Evolutionary conservation across 1,140 invertebrate species (phyloP).

Genomic region (Papilio aristodemus): DNA sequence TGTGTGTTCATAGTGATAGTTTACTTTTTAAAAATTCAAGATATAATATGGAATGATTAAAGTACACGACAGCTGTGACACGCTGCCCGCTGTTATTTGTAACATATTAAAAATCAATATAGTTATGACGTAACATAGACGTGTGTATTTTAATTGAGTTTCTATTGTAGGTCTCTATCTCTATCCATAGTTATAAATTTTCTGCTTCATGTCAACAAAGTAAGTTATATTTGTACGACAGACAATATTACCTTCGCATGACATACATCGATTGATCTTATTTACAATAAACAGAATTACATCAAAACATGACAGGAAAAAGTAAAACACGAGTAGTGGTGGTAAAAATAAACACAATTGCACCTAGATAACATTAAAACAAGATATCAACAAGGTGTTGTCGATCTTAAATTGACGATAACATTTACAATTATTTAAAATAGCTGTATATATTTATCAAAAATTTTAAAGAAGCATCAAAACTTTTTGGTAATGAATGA

Average conservation of each 20-base stretch:
- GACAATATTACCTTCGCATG: background rate
- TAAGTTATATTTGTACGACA: background rate
- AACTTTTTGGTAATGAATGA: too few relatives aligned
- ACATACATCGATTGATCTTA: background rate
- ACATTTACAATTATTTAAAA: too few relatives aligned
- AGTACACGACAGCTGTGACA: background rate
- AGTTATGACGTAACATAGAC: background rate
- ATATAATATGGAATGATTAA: background rate
- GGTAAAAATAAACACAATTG: too few relatives aligned
- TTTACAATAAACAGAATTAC: background rate
- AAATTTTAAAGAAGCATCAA: too few relatives aligned
- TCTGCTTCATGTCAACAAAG: too few relatives aligned
- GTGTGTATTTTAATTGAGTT: background rate
- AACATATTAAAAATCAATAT: slow-evolving; percentile 4
- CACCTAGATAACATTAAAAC: background rate
- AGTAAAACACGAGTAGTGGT: background rate
- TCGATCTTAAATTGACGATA: too few relatives aligned
- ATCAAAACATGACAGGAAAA: background rate
- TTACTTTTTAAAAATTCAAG: slow-evolving; percentile 13
- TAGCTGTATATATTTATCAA: too few relatives aligned
- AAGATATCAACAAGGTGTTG: too few relatives aligned
- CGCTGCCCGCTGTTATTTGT: background rate
- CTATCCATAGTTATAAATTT: too few relatives aligned
- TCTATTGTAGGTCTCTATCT: too few relatives aligned
- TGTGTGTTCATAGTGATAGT: slow-evolving; percentile 1